Base-by-base conservation (phyloP, 2,888 invertebrate species). In the Hypolimnas misippus region DNA sequence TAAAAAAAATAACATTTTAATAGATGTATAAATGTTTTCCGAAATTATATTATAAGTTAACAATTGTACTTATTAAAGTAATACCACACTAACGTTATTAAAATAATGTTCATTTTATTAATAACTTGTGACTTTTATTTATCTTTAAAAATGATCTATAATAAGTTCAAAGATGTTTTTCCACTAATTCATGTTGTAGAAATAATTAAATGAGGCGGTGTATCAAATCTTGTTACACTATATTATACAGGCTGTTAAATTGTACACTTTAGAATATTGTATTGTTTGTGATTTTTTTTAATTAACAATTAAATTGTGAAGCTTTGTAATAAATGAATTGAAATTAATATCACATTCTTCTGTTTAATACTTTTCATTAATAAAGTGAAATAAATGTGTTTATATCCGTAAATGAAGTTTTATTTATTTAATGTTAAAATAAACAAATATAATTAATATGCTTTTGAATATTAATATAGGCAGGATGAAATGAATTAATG, bases 381-480 rank as follows among this genome's bases (percentile, higher is more conserved):
- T 63, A 66, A 49, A 49, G 14, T 29, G 66, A 66, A 66, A 67
- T 67, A 66, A 66, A 59, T 66, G 63, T 67, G 63, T 67, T 66
- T 67, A 63, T 67, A 67, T 65, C 66, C 61, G 55, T 57, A 55
- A 55, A 46, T 17, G 44, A 25, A 25, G 42, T 67, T 65, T 67
- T 55, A 67, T 67, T 67, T 57, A 3, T n/a, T 7, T 17, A 8
- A 29, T 3, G 50, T 19, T n/a, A 8, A 8, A 17, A 3, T 17
- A 19, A 8, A n/a, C n/a, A n/a, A n/a, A n/a, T n/a, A n/a, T n/a
- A n/a, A n/a, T n/a, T n/a, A 42, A 1, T 3, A 3, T 19, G 3
- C 1, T 6, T 16, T 1, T 16, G 40, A n/a, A 40, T 7, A 16
- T 0, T 6, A 14, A 16, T 1, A 12, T n/a, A 4, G 3, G 3